Percentiles rank a stretch among this genome's conserved stretches.
Evolutionary conservation across 2,888 invertebrate genomes (phyloP).

Genomic region (Thereva unica): DNA sequence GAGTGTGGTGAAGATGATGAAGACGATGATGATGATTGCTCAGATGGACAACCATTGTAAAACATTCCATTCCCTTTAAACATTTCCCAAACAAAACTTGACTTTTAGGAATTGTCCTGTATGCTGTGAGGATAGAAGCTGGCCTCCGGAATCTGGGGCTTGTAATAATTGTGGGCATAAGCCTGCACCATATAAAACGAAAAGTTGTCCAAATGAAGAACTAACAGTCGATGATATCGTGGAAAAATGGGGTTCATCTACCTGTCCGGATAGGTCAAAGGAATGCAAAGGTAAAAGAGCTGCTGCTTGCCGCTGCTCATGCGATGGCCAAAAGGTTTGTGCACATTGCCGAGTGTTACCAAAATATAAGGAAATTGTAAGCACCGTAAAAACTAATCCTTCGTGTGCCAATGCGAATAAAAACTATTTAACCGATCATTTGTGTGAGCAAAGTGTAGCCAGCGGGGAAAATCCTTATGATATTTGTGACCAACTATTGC

Average conservation of each 20-base stretch:
- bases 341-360: constrained; percentile 25
- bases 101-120: constrained; percentile 48
- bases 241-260: constrained; percentile 42
- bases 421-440: neutral
- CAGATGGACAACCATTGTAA: too few relatives aligned
- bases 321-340: constrained; percentile 43
- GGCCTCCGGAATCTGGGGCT: constrained; percentile 57
- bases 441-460: neutral
- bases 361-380: neutral
- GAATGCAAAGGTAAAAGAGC: constrained; percentile 25
- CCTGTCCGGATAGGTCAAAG: neutral
- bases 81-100: neutral
- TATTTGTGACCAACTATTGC: neutral
- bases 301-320: constrained; percentile 41
- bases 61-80: too few relatives aligned
- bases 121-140: constrained; percentile 52
- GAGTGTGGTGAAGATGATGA: too few relatives aligned
- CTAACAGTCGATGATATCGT: constrained; percentile 51
- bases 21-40: too few relatives aligned
- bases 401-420: neutral
- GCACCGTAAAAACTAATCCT: neutral
- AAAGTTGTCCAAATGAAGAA: constrained; percentile 48
- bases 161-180: constrained; percentile 53
- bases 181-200: constrained; percentile 44
- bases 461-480: neutral